Evolutionary conservation across 2,888 invertebrate species (phyloP), one percentile per base, ranked within the genome.

Genomic region (Spisula solida): DNA sequence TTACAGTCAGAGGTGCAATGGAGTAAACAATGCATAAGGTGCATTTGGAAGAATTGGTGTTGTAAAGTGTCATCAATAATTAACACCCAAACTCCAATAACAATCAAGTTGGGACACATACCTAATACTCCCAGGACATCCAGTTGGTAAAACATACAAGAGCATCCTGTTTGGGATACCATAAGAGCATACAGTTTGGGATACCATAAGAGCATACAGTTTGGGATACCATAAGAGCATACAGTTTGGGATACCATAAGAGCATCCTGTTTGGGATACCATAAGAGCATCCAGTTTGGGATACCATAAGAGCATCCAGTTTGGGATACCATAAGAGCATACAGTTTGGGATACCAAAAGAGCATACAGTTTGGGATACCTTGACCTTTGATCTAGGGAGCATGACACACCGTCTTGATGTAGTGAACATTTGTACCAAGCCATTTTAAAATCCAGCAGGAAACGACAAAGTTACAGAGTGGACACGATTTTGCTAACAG

Each of bases 41-140:
- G 60, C 60, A 66, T 66, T 66, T 66, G n/a, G 60, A 66, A 66
- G 60, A 66, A 25, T 66, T 25, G 5, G 60, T 25, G 60, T 66
- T 25, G 60, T 66, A 66, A 66, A 66, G 2, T 25, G 25, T n/a
- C 10, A 25, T 66, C n/a, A 66, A 66, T 66, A 66, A 66, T 66
- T 25, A 66, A 66, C n/a, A 25, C 4, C n/a, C 60, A 66, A 25
- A 12, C 25, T 8, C 25, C 25, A 66, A 12, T 66, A 25, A 20
- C 4, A 60, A 60, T n/a, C 60, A 18, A 60, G 60, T 25, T 5
- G 60, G n/a, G 20, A n/a, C 60, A 60, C 55, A 2, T 5, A 60
- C 20, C 20, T 41, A 41, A 41, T 25, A 20, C 56, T n/a, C 6
- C 18, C 56, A 56, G 56, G n/a, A 20, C 56, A 56, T 10, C 1